Evolutionary conservation across 2,113 vertebrate genomes (phyloP).

Genomic region (Myotis lucifugus): DNA sequence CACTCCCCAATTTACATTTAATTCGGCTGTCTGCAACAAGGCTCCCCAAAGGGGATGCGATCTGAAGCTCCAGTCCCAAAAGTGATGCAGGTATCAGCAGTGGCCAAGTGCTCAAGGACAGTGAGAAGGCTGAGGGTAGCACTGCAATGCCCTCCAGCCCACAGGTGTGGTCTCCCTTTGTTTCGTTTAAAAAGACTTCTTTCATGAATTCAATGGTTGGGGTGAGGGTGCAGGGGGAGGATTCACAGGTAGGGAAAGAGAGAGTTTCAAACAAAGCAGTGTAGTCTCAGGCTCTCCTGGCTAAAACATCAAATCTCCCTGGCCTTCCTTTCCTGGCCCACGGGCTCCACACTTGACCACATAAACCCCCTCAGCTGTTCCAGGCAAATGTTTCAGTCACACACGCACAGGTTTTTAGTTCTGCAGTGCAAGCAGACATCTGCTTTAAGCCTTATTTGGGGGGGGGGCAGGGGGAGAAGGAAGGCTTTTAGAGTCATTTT

Average conservation of each 20-base stretch:
- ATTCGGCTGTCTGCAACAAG: neutral
- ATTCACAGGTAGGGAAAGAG: neutral
- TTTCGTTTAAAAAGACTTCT: neutral
- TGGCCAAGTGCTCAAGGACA: neutral
- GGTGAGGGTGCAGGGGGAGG: neutral
- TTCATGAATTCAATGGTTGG: neutral
- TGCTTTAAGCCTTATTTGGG: conserved; percentile 31
- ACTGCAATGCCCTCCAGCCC: neutral
- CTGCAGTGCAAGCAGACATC: neutral
- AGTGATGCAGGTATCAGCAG: neutral
- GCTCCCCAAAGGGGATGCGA: neutral
- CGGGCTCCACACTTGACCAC: neutral
- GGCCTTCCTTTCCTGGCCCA: neutral
- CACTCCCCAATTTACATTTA: neutral
- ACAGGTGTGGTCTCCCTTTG: neutral
- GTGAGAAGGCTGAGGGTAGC: too few species aligned
- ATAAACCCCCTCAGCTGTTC: conserved; percentile 31
- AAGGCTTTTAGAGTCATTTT: neutral
- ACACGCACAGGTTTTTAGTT: neutral
- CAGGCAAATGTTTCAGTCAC: neutral
- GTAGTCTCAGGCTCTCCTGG: neutral
- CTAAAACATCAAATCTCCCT: neutral
- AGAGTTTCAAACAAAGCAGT: neutral
- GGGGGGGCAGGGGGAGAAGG: neutral
- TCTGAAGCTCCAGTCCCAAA: neutral